These are phyloP conservation scores for Ophioninae sp. DNA, from an alignment of 2,888 invertebrate genomes.

Conservation along the genomic window DNA sequence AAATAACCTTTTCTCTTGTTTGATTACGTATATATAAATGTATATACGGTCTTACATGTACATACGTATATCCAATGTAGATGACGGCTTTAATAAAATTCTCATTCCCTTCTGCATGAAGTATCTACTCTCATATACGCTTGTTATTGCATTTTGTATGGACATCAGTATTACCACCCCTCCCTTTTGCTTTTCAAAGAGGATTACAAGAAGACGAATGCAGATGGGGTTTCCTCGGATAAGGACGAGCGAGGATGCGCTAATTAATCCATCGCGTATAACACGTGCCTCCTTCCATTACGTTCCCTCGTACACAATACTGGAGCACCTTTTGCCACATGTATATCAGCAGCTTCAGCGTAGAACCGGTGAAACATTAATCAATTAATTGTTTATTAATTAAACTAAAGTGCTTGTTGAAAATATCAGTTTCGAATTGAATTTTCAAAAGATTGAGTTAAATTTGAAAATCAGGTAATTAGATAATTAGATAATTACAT, in stretches of 20 bases:
- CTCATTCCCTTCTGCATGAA: conserved; percentile 60
- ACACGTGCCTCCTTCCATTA: not conserved
- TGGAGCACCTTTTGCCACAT: not conserved
- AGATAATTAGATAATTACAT: no score
- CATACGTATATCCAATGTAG: conserved; percentile 22
- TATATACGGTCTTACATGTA: conserved; percentile 5
- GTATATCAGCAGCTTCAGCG: not conserved
- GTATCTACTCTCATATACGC: conserved; percentile 42
- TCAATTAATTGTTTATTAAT: no score
- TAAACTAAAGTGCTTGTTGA: no score
- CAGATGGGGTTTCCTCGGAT: conserved; percentile 3
- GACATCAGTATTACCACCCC: conserved; percentile 40
- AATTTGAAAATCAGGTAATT: no score
- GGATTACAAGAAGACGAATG: conserved; percentile 16
- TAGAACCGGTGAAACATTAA: no score
- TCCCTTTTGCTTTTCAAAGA: conserved; percentile 46
- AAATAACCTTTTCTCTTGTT: conserved; percentile 59
- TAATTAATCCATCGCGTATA: conserved; percentile 11
- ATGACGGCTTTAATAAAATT: conserved; percentile 66
- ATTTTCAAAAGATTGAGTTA: no score
- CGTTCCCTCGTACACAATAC: not conserved
- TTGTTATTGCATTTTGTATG: conserved; percentile 65
- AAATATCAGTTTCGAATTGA: no score
- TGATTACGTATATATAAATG: conserved; percentile 37
- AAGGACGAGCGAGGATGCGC: conserved; percentile 21